Conservation (phyloP, 2,113 vertebrate species). For the Natator depressus region DNA sequence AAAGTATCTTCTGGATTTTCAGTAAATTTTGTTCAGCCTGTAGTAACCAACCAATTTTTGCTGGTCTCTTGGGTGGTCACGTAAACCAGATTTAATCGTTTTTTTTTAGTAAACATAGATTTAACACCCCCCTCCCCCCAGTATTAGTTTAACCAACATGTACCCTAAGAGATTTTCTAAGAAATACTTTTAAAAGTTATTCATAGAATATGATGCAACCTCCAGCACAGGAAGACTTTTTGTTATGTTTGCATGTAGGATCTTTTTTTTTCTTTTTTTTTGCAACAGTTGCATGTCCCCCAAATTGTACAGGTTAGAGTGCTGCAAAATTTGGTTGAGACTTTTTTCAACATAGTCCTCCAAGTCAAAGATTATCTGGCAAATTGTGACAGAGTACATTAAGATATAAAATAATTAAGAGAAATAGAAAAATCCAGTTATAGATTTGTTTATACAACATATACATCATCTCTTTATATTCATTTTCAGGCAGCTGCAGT, state of each 20-base stretch:
- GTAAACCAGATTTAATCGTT: background rate
- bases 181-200: background rate
- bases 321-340: background rate
- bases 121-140: accelerated
- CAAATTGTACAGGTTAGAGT: background rate
- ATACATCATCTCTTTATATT: background rate
- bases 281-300: background rate
- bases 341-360: background rate
- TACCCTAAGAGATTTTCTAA: background rate
- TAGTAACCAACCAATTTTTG: background rate
- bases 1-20: background rate
- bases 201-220: background rate
- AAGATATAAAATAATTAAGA: slow-evolving; percentile 72
- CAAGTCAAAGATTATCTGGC: background rate
- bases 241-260: accelerated
- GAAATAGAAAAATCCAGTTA: slow-evolving; percentile 59
- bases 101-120: accelerated
- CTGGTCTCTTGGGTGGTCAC: background rate
- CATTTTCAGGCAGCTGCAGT: background rate
- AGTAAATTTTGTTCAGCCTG: background rate
- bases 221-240: background rate
- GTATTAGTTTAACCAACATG: background rate
- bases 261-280: background rate
- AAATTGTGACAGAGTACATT: slow-evolving; percentile 33
- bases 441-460: slow-evolving; percentile 23